Percentiles rank a stretch among this genome's conserved stretches.
These are phyloP conservation scores for Lota lota DNA, from an alignment of 2,113 vertebrate genomes.

Conservation along the genomic window DNA sequence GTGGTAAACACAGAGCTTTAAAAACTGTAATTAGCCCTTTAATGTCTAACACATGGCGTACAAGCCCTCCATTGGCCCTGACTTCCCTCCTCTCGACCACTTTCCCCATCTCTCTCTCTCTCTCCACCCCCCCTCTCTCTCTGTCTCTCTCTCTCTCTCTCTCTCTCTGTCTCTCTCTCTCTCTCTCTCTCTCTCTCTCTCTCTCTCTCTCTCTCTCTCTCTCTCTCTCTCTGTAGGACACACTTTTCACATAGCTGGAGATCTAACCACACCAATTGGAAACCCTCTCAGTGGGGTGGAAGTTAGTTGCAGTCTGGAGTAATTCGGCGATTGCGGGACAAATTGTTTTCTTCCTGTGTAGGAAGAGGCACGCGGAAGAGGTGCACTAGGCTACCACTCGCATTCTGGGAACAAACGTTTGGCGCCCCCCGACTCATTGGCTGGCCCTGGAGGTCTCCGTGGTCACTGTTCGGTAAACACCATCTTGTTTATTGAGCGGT, in stretches of 20 bases:
- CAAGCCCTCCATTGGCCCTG: constrained; percentile 53
- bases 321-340: constrained; percentile 60
- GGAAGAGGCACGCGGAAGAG: constrained; percentile 43
- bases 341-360: constrained; percentile 65
- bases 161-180: constrained; percentile 42
- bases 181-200: constrained; percentile 51
- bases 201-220: constrained; percentile 43
- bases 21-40: constrained; percentile 75
- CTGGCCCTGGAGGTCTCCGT: too few species aligned
- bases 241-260: constrained; percentile 66
- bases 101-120: constrained; percentile 54
- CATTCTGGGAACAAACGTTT: neutral
- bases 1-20: constrained; percentile 71
- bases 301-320: constrained; percentile 26
- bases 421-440: too few species aligned
- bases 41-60: constrained; percentile 74
- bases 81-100: constrained; percentile 55
- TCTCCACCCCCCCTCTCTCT: constrained; percentile 40
- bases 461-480: too few species aligned
- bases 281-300: constrained; percentile 42
- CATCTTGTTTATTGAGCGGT: too few species aligned
- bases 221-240: constrained; percentile 56
- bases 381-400: neutral
- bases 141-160: constrained; percentile 52
- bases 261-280: constrained; percentile 67